A percentile compares a stretch with the other conserved stretches of the same genome.
Evolutionary conservation across 1,140 invertebrate genomes (phyloP).

Genomic region (Nautilus pompilius): DNA sequence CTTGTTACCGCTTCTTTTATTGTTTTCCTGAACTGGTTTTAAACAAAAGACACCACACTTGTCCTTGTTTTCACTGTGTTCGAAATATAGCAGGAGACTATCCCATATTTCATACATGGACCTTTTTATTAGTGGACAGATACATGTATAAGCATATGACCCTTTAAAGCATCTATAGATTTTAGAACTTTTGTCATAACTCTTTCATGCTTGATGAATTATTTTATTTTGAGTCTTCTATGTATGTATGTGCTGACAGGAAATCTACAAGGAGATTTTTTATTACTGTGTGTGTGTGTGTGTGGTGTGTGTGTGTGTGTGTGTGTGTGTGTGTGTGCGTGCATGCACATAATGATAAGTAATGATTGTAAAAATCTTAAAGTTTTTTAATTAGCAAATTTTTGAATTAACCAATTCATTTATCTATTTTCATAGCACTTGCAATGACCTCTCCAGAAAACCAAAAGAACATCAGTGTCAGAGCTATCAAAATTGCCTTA

Average conservation of each 20-base stretch:
- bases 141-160: no score
- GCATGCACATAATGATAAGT: not conserved
- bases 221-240: not conserved
- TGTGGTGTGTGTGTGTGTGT: not conserved
- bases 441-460: constrained; percentile 33
- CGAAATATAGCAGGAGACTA: no score
- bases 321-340: not conserved
- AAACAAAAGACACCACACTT: no score
- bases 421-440: constrained; percentile 25
- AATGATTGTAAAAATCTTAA: not conserved
- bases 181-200: no score
- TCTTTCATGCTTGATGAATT: not conserved
- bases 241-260: not conserved
- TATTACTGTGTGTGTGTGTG: not conserved
- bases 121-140: no score
- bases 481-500: constrained; percentile 46
- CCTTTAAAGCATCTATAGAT: not conserved
- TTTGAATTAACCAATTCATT: no score
- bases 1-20: no score
- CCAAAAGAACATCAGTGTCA: constrained; percentile 32
- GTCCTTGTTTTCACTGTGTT: no score
- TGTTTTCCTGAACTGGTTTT: no score
- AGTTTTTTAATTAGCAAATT: no score
- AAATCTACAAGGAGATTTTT: no score
- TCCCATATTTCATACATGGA: no score